Evolutionary conservation across 1,140 invertebrate species (phyloP).

Genomic region (Philaenus spumarius): DNA sequence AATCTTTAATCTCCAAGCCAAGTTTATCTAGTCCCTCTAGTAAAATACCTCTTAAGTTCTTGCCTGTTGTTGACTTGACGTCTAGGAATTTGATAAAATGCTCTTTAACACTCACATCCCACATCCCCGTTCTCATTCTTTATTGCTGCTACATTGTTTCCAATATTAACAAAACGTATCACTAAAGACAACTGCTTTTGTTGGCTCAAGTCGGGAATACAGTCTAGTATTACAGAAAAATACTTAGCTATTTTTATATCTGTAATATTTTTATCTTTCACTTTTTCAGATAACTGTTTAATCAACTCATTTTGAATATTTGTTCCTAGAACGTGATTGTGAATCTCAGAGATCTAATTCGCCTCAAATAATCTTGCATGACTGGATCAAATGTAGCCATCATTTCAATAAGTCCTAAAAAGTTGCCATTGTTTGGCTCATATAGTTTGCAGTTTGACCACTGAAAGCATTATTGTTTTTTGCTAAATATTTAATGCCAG

Average conservation of each 20-base stretch:
- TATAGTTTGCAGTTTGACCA: slow-evolving; percentile 25
- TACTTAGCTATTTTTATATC: slow-evolving; percentile 26
- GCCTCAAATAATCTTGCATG: slow-evolving; percentile 26
- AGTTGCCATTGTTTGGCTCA: slow-evolving; percentile 30
- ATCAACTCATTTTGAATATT: slow-evolving; percentile 7
- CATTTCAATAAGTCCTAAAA: slow-evolving; percentile 31
- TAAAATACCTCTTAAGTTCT: slow-evolving; percentile 17
- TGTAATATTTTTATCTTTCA: background rate
- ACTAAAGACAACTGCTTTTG: slow-evolving; percentile 29
- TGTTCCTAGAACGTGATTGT: background rate
- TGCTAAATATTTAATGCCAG: slow-evolving; percentile 25
- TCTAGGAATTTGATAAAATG: background rate
- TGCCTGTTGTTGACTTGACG: slow-evolving; percentile 3
- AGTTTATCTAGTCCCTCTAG: too few species aligned
- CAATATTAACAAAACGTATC: background rate
- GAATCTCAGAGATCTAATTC: slow-evolving; percentile 3
- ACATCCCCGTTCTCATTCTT: background rate
- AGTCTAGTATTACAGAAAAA: slow-evolving; percentile 32
- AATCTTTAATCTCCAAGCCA: slow-evolving; percentile 26
- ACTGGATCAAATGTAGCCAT: slow-evolving; percentile 31
- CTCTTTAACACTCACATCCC: background rate
- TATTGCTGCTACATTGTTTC: background rate
- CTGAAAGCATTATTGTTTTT: slow-evolving; percentile 29
- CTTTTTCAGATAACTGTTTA: background rate
- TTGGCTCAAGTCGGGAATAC: slow-evolving; percentile 31